Percentiles rank a stretch among this genome's conserved stretches.
These are phyloP conservation scores for Perca schrenkii DNA, from an alignment of 2,113 vertebrate genomes.

Conservation along the genomic window DNA sequence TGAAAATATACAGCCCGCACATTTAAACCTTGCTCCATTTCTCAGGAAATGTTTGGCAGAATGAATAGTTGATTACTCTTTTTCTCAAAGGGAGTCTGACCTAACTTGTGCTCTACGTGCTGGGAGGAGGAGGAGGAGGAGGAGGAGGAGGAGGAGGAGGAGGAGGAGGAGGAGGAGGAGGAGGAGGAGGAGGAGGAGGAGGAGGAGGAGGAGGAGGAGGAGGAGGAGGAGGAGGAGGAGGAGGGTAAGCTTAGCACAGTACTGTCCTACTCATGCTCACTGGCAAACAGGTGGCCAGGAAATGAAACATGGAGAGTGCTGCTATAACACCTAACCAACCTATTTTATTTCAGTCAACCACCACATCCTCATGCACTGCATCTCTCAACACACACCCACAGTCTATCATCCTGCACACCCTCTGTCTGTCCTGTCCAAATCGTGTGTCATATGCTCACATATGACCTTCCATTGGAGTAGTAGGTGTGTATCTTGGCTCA, in stretches of 20 bases:
- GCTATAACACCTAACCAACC: conserved; percentile 49
- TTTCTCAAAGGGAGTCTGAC: conserved; percentile 59
- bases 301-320: conserved; percentile 54
- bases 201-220: conserved; percentile 12
- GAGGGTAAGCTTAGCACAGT: conserved; percentile 13
- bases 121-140: conserved; percentile 15
- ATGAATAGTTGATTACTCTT: conserved; percentile 52
- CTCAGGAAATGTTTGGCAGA: conserved; percentile 61
- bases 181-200: background rate
- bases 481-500: conserved; percentile 45
- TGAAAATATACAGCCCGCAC: conserved; percentile 48
- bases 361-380: conserved; percentile 42
- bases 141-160: conserved; percentile 8
- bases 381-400: conserved; percentile 26
- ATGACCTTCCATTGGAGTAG: background rate
- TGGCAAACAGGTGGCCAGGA: conserved; percentile 68
- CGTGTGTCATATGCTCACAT: conserved; percentile 1
- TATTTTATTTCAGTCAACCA: conserved; percentile 50
- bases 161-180: conserved; percentile 15
- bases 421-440: conserved; percentile 33
- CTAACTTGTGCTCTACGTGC: conserved; percentile 20
- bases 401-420: conserved; percentile 45
- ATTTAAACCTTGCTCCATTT: conserved; percentile 35
- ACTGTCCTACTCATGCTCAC: conserved; percentile 52
- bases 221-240: conserved; percentile 5